These are phyloP conservation scores for Margaritifera margaritifera DNA, from an alignment of 2,888 invertebrate genomes.

Conservation along the genomic window DNA sequence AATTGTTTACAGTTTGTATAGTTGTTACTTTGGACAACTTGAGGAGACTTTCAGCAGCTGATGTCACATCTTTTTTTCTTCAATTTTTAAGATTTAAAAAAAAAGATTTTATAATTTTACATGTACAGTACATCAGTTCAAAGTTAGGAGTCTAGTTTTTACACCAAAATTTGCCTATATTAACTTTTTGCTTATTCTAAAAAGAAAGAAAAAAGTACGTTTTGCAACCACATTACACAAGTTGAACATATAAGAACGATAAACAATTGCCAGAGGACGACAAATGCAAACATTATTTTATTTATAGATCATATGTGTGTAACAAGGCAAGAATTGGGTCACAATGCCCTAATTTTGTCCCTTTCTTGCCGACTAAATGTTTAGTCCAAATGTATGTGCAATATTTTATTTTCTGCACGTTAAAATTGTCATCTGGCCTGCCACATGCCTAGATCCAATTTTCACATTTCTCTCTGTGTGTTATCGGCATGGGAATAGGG, in stretches of 20 bases:
- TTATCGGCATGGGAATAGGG: slow-evolving; percentile 17
- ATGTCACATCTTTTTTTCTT: not conserved
- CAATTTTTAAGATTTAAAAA: not conserved
- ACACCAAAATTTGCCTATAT: too few species aligned
- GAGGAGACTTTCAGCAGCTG: not conserved
- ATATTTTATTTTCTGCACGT: slow-evolving; percentile 6
- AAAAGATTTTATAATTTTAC: not conserved
- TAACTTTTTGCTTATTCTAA: too few species aligned
- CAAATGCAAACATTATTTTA: too few species aligned
- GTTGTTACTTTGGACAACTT: too few species aligned
- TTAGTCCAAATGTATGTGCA: slow-evolving; percentile 20
- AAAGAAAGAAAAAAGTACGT: too few species aligned
- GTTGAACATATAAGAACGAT: too few species aligned
- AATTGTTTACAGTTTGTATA: not conserved
- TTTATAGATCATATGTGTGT: not conserved
- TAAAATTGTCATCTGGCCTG: slow-evolving; percentile 6
- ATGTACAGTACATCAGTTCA: not conserved
- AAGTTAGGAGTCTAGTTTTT: too few species aligned
- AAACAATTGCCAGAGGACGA: too few species aligned
- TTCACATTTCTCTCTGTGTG: slow-evolving; percentile 7
- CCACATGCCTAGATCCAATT: slow-evolving; percentile 14
- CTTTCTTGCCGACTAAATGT: slow-evolving; percentile 20
- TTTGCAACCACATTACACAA: too few species aligned
- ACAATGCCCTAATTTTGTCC: slow-evolving; percentile 15
- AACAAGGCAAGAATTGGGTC: slow-evolving; percentile 17